Conservation (phyloP, 2,888 invertebrate genomes). For the Dasysyrphus tricinctus region DNA sequence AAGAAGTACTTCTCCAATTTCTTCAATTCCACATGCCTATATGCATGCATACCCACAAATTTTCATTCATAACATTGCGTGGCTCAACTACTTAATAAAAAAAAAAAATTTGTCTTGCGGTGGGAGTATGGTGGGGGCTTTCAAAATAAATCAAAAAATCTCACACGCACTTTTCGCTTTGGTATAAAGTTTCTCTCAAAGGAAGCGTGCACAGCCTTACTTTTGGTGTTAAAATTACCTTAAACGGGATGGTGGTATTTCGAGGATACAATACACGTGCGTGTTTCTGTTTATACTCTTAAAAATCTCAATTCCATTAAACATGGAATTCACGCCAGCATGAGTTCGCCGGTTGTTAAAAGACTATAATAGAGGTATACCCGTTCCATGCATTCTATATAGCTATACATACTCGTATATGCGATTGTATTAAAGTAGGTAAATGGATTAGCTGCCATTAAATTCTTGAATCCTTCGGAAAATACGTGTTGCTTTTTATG, state of each 20-base stretch:
- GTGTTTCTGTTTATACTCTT: conserved; percentile 36
- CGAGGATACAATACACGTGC: conserved; percentile 11
- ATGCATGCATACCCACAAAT: no score
- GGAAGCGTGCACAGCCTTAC: background rate
- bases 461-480: conserved; percentile 41
- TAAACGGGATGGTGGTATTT: conserved; percentile 7
- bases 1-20: background rate
- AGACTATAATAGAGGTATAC: background rate
- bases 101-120: background rate
- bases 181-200: conserved; percentile 4
- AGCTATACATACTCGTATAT: background rate
- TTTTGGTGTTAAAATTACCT: conserved; percentile 12
- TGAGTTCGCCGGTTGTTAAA: conserved; percentile 24
- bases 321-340: conserved; percentile 43
- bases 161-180: conserved; percentile 11
- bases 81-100: conserved; percentile 26
- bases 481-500: conserved; percentile 36
- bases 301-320: conserved; percentile 58
- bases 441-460: conserved; percentile 67
- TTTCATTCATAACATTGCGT: conserved; percentile 19
- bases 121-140: background rate
- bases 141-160: conserved; percentile 26
- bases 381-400: background rate
- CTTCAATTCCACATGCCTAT: background rate
- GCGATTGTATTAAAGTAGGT: conserved; percentile 25